These are phyloP conservation scores for Acinonyx jubatus DNA, from an alignment of 2,113 vertebrate genomes.

Conservation along the genomic window DNA sequence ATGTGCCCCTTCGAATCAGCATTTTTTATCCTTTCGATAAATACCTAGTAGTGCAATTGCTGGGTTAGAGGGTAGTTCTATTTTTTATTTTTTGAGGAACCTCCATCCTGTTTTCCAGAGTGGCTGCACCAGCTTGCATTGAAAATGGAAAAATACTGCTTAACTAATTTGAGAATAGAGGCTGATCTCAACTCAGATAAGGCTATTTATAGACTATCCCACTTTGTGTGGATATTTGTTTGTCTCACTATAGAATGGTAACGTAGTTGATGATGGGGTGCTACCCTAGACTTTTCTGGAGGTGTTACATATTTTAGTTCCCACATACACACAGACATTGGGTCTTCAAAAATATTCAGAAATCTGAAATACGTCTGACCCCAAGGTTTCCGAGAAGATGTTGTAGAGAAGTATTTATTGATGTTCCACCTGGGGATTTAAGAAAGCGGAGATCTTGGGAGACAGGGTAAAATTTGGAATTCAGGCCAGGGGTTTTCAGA, in stretches of 20 bases:
- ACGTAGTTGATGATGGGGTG: background rate
- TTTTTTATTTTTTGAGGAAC: too few relatives aligned
- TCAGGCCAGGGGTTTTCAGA: background rate
- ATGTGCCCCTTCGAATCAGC: too few relatives aligned
- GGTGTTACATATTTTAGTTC: background rate
- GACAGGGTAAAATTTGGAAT: background rate
- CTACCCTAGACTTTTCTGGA: background rate
- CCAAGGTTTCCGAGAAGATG: background rate
- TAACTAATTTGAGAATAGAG: conserved; percentile 25
- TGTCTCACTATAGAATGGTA: conserved; percentile 23
- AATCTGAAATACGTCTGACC: conserved; percentile 10
- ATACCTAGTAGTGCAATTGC: too few relatives aligned
- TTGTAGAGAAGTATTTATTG: background rate
- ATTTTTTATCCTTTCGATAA: too few relatives aligned
- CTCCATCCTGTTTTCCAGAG: too few relatives aligned
- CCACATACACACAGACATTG: background rate
- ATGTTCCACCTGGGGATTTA: background rate
- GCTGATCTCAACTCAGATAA: conserved; percentile 13
- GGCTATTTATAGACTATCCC: background rate
- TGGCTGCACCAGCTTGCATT: too few relatives aligned
- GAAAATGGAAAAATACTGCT: conserved; percentile 1
- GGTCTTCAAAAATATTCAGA: background rate
- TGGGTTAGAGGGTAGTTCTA: too few relatives aligned
- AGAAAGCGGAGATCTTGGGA: background rate
- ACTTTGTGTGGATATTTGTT: background rate